These are phyloP conservation scores for Xenops minutus DNA, from an alignment of 2,797 vertebrate species.

Conservation along the genomic window DNA sequence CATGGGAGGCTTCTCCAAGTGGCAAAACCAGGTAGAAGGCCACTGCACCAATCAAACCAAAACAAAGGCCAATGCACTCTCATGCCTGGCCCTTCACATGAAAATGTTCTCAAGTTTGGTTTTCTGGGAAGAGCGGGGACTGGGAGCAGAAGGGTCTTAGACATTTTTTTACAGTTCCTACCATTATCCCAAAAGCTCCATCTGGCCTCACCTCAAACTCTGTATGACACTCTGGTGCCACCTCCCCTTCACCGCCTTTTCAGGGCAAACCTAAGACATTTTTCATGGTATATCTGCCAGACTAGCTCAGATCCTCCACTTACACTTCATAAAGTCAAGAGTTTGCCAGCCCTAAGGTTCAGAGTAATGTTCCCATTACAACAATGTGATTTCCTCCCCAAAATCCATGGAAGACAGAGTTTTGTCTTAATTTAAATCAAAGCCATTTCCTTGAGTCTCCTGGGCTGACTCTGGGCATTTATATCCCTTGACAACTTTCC, in stretches of 20 bases:
- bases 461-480: background rate
- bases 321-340: background rate
- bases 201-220: background rate
- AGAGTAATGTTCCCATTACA: conserved; percentile 45
- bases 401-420: conserved; percentile 31
- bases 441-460: conserved; percentile 21
- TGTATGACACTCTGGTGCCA: background rate
- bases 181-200: background rate
- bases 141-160: background rate
- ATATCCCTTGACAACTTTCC: conserved; percentile 58
- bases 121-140: background rate
- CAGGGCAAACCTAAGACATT: background rate
- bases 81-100: background rate
- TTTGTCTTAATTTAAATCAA: conserved; percentile 52
- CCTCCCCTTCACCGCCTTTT: background rate
- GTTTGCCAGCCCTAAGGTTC: conserved; percentile 8
- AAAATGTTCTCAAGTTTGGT: background rate
- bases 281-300: background rate
- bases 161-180: background rate
- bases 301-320: background rate
- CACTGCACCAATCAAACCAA: background rate
- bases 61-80: background rate
- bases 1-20: background rate
- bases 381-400: conserved; percentile 5
- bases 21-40: background rate